Evolutionary conservation across 2,797 vertebrate genomes (phyloP).

Genomic region (Scolopax bukidnonensis): DNA sequence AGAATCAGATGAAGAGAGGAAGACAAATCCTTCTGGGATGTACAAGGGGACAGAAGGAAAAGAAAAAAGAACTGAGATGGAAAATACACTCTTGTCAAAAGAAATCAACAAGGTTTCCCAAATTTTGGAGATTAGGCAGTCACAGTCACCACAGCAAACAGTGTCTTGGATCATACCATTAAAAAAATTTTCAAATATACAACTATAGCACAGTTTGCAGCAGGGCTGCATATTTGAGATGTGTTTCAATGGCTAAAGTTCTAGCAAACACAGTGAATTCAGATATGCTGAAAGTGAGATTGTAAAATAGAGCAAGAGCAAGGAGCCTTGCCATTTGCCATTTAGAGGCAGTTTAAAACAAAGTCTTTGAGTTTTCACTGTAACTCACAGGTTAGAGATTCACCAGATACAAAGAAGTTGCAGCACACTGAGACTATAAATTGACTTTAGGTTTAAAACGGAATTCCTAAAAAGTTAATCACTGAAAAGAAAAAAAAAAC

Average conservation of each 20-base stretch:
- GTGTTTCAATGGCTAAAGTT: not conserved
- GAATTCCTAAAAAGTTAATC: not conserved
- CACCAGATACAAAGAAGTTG: not conserved
- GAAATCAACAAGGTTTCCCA: not conserved
- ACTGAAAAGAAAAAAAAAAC: constrained; percentile 1
- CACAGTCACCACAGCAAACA: not conserved
- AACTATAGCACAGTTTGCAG: not conserved
- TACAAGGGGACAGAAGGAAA: not conserved
- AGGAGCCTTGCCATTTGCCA: not conserved
- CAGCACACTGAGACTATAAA: not conserved
- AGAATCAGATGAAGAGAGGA: not conserved
- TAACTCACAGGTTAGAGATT: constrained; percentile 17
- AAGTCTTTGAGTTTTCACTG: constrained; percentile 15
- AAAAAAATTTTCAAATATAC: not conserved
- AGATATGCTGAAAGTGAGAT: not conserved
- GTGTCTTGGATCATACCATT: not conserved
- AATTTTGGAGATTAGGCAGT: not conserved
- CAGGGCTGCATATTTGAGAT: not conserved
- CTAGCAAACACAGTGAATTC: not conserved
- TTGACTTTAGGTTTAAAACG: not conserved
- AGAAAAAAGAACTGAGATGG: not conserved
- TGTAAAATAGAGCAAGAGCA: not conserved
- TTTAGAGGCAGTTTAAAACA: constrained; percentile 24
- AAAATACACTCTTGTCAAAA: not conserved
- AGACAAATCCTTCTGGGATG: not conserved